Evolutionary conservation across 2,797 vertebrate species (phyloP).

Genomic region (Luscinia luscinia): DNA sequence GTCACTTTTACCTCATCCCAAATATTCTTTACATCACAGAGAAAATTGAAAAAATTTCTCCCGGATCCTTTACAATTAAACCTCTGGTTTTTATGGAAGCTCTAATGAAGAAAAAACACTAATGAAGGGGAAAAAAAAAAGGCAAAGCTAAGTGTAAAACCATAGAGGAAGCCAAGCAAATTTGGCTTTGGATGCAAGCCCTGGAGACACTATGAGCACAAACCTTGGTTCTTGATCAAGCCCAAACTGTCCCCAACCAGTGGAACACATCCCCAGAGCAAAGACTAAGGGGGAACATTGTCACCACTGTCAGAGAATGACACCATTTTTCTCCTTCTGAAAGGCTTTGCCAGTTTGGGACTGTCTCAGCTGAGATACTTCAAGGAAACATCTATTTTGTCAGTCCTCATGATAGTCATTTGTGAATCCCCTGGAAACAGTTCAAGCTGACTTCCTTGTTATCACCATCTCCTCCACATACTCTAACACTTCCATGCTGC

Average conservation of each 20-base stretch:
- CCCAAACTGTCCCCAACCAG: background rate
- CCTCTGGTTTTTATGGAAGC: background rate
- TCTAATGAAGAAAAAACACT: background rate
- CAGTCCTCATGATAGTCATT: background rate
- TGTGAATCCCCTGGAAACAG: background rate
- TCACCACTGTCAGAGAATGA: background rate
- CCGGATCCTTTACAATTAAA: background rate
- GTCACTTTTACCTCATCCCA: background rate
- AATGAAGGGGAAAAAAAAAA: background rate
- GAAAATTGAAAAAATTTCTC: background rate
- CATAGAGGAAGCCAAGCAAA: background rate
- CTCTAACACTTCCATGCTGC: background rate
- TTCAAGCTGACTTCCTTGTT: background rate
- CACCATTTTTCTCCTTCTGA: background rate
- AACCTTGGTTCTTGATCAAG: background rate
- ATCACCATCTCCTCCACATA: background rate
- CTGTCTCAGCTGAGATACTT: background rate
- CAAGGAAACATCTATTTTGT: background rate
- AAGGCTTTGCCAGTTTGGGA: background rate
- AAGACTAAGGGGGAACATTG: background rate
- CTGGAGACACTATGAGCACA: background rate
- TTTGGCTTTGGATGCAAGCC: background rate
- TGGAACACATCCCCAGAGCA: background rate
- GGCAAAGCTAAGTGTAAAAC: background rate
- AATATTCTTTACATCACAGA: background rate